Evolutionary conservation across 2,113 vertebrate species (phyloP), one percentile per base, ranked within the genome.

Genomic region (Otocyon megalotis): DNA sequence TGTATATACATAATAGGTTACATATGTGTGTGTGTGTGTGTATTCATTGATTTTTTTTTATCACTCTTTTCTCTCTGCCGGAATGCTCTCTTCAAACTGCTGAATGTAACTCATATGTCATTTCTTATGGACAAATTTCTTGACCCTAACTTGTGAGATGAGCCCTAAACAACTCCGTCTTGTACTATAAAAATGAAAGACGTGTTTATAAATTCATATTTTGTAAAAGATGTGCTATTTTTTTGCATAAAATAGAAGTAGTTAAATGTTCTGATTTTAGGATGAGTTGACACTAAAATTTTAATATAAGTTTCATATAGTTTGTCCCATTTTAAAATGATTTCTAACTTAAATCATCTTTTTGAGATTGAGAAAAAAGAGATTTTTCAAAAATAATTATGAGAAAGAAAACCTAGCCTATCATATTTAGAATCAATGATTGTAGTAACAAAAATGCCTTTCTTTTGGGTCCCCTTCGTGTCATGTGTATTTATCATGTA

Each of bases 261-360:
- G 53, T 53, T 56, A 93, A 77, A 88, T 84, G 35, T 85, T 82
- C 26, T 62, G 89, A 85, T 79, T 96, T 92, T 97, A 54, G 65
- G 28, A 82, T 89, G 50, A 84, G n/a, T 85, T 76, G 63, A 22
- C 62, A 60, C n/a, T 86, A 76, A 35, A 65, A 82, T 88, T 93
- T 96, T 93, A 94, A 96, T 93, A 26, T 90, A 74, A 72, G 30
- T 67, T 92, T 94, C 7, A 79, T 90, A 76, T 37, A 62, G 16
- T 88, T 80, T 43, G 3, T 77, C 76, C 88, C 85, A 72, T 89
- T 91, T 95, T 85, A n/a, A 85, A 94, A 67, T 92, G 90, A 50
- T 88, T 85, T 90, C 13, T 50, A 88, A 76, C 19, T 87, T 19
- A 60, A 67, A 77, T 92, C 22, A 30, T 88, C 37, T 87, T 83